Percentiles rank a stretch among this genome's conserved stretches.
Evolutionary conservation across 92 coral and sea anemone genomes (phyloP).

Genomic region (Paramuricea clavata): DNA sequence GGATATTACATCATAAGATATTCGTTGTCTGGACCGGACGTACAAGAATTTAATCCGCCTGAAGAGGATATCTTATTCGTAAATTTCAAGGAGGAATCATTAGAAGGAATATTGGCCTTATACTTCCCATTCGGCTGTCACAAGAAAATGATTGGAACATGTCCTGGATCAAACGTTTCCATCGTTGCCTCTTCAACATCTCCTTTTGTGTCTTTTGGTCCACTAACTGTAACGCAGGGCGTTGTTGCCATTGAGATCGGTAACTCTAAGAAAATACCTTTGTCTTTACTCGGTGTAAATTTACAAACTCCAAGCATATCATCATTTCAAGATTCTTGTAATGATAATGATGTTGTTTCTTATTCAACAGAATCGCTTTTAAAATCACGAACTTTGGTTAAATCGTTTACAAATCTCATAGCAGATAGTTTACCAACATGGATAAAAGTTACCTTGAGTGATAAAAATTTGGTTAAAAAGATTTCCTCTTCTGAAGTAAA

Average conservation of each 20-base stretch:
- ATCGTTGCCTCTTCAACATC: constrained; percentile 67
- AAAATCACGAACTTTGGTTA: constrained; percentile 39
- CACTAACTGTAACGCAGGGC: constrained; percentile 65
- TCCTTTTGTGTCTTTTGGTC: constrained; percentile 52
- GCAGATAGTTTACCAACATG: constrained; percentile 72
- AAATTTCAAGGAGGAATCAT: constrained; percentile 40
- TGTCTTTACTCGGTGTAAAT: constrained; percentile 68
- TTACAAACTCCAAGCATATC: constrained; percentile 9
- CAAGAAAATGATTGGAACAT: constrained; percentile 36
- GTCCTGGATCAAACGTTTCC: constrained; percentile 46
- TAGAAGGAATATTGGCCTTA: background rate
- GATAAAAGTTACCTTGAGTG: constrained; percentile 56
- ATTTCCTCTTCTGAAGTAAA: constrained; percentile 50
- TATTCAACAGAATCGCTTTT: background rate
- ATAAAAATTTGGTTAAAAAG: background rate
- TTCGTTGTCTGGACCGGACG: constrained; percentile 68
- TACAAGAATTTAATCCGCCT: constrained; percentile 48
- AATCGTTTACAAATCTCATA: constrained; percentile 62
- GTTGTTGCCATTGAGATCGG: constrained; percentile 47
- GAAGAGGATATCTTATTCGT: constrained; percentile 63
- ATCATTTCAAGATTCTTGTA: background rate
- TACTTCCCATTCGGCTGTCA: constrained; percentile 65
- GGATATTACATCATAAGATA: constrained; percentile 72
- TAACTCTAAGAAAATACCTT: constrained; percentile 42
- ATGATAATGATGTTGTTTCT: background rate